These are phyloP conservation scores for Oceanodroma leucorhoa DNA, from an alignment of 2,797 vertebrate genomes.

Conservation along the genomic window DNA sequence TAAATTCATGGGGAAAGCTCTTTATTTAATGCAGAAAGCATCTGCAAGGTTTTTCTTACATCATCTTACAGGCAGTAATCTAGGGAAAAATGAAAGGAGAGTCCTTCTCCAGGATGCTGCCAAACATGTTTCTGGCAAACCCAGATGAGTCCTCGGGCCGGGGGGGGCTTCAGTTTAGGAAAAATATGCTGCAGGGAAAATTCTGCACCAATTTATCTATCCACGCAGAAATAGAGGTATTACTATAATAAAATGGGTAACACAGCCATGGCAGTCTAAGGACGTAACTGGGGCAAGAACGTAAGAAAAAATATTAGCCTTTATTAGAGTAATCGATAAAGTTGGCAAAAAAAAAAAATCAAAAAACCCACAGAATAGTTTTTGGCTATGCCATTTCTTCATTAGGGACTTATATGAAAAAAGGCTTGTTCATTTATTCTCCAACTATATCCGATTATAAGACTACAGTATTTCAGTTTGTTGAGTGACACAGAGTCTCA, in stretches of 20 bases:
- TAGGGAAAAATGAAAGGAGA: background rate
- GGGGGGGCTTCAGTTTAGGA: background rate
- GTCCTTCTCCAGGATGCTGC: background rate
- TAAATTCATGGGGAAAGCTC: constrained; percentile 23
- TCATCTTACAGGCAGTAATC: background rate
- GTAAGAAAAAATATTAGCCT: background rate
- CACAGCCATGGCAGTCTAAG: background rate
- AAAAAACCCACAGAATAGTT: background rate
- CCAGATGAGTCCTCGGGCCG: background rate
- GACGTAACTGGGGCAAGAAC: background rate
- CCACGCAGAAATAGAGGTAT: background rate
- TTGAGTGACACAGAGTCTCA: background rate
- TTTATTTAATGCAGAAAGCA: constrained; percentile 37
- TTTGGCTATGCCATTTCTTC: background rate
- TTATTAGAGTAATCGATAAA: background rate
- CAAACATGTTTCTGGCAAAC: background rate
- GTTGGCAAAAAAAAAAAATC: too few relatives aligned
- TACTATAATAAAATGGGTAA: background rate
- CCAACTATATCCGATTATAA: background rate
- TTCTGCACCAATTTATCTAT: background rate
- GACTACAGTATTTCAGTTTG: background rate
- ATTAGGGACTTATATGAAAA: background rate
- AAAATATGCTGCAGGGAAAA: background rate
- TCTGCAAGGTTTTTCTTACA: background rate
- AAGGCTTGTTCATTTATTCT: background rate